Evolutionary conservation across 2,797 vertebrate species (phyloP).

Genomic region (Molossus molossus): DNA sequence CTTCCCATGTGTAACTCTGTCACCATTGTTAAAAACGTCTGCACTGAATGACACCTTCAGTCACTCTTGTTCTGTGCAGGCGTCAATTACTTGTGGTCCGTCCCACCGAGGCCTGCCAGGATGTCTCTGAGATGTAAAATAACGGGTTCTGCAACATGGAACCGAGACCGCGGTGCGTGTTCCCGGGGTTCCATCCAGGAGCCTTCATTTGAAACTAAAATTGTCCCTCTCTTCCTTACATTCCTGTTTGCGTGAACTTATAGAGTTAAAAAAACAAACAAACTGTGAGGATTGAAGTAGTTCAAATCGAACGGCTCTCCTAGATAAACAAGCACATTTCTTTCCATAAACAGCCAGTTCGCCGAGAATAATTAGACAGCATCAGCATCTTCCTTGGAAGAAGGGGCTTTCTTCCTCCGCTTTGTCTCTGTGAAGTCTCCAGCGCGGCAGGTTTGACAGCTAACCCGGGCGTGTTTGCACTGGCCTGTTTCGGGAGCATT

Average conservation of each 20-base stretch:
- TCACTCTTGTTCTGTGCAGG: not conserved
- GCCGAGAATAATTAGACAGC: slow-evolving; percentile 52
- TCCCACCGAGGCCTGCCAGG: not conserved
- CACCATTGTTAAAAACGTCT: not conserved
- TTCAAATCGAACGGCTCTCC: not conserved
- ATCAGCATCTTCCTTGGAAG: not conserved
- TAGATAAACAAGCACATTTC: not conserved
- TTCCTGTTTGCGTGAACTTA: not conserved
- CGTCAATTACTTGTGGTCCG: not conserved
- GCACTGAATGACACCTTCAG: not conserved
- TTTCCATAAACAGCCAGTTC: not conserved
- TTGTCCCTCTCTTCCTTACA: not conserved
- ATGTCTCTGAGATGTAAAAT: not conserved
- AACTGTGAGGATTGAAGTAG: not conserved
- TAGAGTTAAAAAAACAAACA: not conserved
- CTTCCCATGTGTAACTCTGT: not conserved
- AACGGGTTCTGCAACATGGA: fast-evolving
- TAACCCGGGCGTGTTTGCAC: slow-evolving; percentile 57
- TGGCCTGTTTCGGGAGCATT: slow-evolving; percentile 52
- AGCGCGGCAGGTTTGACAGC: slow-evolving; percentile 71
- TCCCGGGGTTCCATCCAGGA: not conserved
- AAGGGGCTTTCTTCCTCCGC: not conserved
- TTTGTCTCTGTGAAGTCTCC: slow-evolving; percentile 66
- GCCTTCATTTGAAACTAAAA: not conserved
- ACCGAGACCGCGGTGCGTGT: not conserved